Conservation (phyloP, 2,797 vertebrate genomes). For the Leucoraja ocellata region DNA sequence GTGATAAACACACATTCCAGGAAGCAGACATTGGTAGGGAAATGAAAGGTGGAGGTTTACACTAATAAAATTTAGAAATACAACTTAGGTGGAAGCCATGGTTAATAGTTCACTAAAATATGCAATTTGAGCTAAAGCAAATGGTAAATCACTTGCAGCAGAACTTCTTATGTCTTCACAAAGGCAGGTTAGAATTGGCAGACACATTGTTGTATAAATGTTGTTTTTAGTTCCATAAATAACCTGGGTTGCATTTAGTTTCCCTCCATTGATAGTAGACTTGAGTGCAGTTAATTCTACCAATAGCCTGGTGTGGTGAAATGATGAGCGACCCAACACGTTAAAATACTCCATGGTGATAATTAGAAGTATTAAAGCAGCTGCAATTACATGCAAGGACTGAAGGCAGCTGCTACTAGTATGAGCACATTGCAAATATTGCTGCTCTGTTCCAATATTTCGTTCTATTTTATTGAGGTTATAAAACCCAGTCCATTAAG, state of each 20-base stretch:
- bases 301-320: neutral
- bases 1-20: slow-evolving; percentile 10
- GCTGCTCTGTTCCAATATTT: neutral
- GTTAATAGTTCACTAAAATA: neutral
- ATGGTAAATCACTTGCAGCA: neutral
- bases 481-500: neutral
- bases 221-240: neutral
- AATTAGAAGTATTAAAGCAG: neutral
- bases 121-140: neutral
- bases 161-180: neutral
- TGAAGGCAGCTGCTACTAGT: neutral
- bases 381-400: neutral
- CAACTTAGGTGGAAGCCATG: neutral
- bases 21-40: neutral
- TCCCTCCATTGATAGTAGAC: neutral
- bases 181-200: neutral
- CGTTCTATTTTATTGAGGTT: neutral
- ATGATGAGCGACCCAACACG: neutral
- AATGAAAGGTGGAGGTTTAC: slow-evolving; percentile 8
- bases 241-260: neutral
- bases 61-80: neutral
- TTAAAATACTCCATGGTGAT: neutral
- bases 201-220: neutral
- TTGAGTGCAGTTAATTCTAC: neutral
- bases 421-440: neutral